Evolutionary conservation across 1,140 invertebrate species (phyloP).

Genomic region (Drosophila obscura): DNA sequence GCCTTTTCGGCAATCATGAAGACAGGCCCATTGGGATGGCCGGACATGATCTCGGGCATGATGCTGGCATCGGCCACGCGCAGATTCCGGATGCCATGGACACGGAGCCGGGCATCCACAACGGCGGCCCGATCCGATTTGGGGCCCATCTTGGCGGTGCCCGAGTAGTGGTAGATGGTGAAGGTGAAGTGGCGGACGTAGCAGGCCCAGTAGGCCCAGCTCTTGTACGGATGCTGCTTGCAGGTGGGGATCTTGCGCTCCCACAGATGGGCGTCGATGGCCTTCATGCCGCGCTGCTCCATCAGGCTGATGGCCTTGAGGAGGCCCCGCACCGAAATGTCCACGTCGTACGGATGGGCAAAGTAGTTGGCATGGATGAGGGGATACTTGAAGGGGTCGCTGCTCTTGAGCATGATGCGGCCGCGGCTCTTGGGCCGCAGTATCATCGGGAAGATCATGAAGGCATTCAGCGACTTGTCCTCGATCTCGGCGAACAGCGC

Average conservation of each 20-base stretch:
- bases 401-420: slow-evolving; percentile 87
- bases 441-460: slow-evolving; percentile 89
- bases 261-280: slow-evolving; percentile 86
- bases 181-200: slow-evolving; percentile 87
- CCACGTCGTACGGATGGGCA: slow-evolving; percentile 86
- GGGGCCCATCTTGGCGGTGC: slow-evolving; percentile 94
- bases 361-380: slow-evolving; percentile 93
- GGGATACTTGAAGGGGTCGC: slow-evolving; percentile 90
- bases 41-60: slow-evolving; percentile 86
- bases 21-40: slow-evolving; percentile 87
- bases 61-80: slow-evolving; percentile 91
- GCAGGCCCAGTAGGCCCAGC: slow-evolving; percentile 90
- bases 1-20: slow-evolving; percentile 91
- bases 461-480: slow-evolving; percentile 84
- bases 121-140: slow-evolving; percentile 87
- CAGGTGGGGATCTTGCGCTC: slow-evolving; percentile 87
- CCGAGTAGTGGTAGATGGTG: slow-evolving; percentile 91
- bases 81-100: slow-evolving; percentile 88
- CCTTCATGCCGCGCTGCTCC: slow-evolving; percentile 86
- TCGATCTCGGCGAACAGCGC: slow-evolving; percentile 85
- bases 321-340: slow-evolving; percentile 87
- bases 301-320: slow-evolving; percentile 86
- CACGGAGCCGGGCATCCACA: slow-evolving; percentile 88
- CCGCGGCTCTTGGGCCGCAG: slow-evolving; percentile 91
- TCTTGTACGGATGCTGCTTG: slow-evolving; percentile 86